Conservation (phyloP, 2,113 vertebrate species). For the Gopherus evgoodei region DNA sequence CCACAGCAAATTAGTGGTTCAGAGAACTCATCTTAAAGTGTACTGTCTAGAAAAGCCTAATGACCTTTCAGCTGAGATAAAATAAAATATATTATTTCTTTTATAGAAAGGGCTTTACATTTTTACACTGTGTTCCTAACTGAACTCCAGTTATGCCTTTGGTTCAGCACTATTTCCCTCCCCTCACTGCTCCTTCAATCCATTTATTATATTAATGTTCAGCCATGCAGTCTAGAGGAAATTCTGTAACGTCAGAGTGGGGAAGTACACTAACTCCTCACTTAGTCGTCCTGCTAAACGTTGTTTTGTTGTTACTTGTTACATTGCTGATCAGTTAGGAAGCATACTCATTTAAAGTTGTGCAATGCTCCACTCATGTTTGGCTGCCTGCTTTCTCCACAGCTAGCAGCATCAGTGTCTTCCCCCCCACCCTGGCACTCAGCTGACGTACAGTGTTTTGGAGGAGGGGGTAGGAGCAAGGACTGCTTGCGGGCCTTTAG, state of each 20-base stretch:
- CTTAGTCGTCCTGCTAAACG: too few relatives aligned
- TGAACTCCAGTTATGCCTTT: not conserved
- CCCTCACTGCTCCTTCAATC: not conserved
- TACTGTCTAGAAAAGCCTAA: not conserved
- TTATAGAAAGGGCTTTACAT: not conserved
- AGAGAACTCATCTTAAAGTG: not conserved
- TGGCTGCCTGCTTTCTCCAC: too few relatives aligned
- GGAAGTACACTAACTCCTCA: not conserved
- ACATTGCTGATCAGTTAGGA: too few relatives aligned
- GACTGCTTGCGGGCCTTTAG: too few relatives aligned
- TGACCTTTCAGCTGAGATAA: fast-evolving
- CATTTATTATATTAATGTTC: not conserved
- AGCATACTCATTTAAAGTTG: too few relatives aligned
- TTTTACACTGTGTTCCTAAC: not conserved
- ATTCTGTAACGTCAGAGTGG: not conserved
- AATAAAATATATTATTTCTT: not conserved
- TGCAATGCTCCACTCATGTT: too few relatives aligned
- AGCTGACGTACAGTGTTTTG: too few relatives aligned
- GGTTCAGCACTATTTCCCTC: not conserved
- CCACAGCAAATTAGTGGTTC: not conserved
- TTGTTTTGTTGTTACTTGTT: too few relatives aligned
- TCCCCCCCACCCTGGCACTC: fast-evolving
- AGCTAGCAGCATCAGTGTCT: too few relatives aligned
- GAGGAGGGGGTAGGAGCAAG: too few relatives aligned
- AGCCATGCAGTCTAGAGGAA: not conserved